A percentile compares a stretch with the other conserved stretches of the same genome.
phyloP scores from a whole-genome alignment of 2,113 vertebrate species.

The Phyllostomus hastatus region DNA sequence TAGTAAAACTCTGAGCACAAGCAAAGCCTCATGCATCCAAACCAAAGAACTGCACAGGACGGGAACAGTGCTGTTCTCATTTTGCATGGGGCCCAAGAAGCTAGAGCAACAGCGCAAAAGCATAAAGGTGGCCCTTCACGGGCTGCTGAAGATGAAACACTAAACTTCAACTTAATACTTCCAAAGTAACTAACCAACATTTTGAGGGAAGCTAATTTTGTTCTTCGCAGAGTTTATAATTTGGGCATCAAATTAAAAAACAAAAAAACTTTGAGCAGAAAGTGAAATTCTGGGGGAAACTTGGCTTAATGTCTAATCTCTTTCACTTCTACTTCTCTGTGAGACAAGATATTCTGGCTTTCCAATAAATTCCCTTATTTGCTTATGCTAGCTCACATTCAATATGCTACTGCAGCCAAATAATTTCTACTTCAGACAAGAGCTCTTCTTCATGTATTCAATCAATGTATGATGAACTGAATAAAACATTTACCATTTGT shows the following conservation, averaged over 20 bases:
- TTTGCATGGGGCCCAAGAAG: not conserved
- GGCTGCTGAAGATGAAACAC: not conserved
- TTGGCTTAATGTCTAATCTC: not conserved
- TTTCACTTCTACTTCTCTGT: not conserved
- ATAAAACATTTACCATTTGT: not conserved
- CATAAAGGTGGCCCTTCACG: not conserved
- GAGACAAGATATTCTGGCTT: not conserved
- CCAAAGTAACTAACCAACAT: not conserved
- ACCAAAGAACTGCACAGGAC: not conserved
- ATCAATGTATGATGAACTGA: not conserved
- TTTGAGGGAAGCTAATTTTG: not conserved
- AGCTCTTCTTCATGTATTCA: not conserved
- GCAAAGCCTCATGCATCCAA: not conserved
- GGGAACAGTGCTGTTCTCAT: not conserved
- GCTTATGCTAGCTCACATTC: not conserved
- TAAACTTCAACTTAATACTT: not conserved
- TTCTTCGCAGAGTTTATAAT: not conserved
- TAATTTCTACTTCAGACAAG: not conserved
- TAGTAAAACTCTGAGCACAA: not conserved
- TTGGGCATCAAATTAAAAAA: not conserved
- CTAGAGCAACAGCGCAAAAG: not conserved
- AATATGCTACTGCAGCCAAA: not conserved
- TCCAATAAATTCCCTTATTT: not conserved
- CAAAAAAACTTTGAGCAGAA: not conserved
- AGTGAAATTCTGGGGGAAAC: not conserved